A percentile compares a stretch with the other conserved stretches of the same genome.
Conservation (phyloP, 2,113 vertebrate genomes). For the Podarcis raffonei region DNA sequence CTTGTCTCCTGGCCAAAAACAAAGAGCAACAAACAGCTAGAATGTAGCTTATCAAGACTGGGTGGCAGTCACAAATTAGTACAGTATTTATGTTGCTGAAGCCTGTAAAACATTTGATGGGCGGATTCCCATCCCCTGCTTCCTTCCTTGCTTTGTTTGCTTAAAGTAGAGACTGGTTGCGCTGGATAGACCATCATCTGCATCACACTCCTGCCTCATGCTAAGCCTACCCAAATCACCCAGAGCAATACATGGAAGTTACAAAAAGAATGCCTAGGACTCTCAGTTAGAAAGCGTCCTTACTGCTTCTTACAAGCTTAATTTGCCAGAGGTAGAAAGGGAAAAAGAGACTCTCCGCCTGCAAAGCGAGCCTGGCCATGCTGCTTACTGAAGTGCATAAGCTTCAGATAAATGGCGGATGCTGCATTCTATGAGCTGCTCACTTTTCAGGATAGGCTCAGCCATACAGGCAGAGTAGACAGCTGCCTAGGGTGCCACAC, state of each 20-base stretch:
- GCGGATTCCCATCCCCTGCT: neutral
- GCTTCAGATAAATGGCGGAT: neutral
- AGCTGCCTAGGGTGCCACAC: neutral
- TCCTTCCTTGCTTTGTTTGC: neutral
- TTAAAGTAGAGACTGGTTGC: neutral
- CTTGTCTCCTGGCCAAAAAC: neutral
- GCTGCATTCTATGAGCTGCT: neutral
- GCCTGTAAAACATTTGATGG: neutral
- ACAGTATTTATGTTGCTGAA: neutral
- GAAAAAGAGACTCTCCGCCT: neutral
- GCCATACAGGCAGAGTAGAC: neutral
- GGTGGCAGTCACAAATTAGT: neutral
- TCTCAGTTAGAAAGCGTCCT: neutral
- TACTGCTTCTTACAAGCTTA: neutral
- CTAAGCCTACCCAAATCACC: neutral
- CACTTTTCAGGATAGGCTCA: neutral
- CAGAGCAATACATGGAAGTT: neutral
- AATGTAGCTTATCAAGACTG: neutral
- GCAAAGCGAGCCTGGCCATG: neutral
- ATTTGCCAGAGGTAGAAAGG: neutral
- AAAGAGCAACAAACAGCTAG: neutral
- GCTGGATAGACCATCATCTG: neutral
- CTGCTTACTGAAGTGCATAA: neutral
- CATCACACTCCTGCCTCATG: neutral
- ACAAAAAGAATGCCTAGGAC: neutral